Base-by-base conservation (phyloP, 2,113 vertebrate genomes). In the Lampris megalopsis region DNA sequence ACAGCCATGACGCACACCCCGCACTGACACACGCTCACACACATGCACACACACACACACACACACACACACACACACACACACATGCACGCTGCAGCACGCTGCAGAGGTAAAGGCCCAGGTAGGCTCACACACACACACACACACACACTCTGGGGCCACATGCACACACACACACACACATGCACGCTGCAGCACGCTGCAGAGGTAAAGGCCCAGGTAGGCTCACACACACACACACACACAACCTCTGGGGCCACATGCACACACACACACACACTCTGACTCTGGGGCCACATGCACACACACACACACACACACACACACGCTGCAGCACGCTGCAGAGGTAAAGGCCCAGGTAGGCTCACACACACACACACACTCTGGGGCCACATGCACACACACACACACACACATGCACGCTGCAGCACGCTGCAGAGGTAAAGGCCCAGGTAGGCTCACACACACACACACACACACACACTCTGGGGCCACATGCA, bases 141-240 rank as follows among this genome's bases (percentile, higher is more conserved):
- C 62, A 47, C 60, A 75, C 64, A 72, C 61, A 70, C 38, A 69
- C 1, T 35, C 41, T 42, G 47, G 58, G 1, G 60, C 68, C 11
- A 68, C 6, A 57, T 10, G 76, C 75, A 11, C 65, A 75, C 78
- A 84, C 75, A 85, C 71, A 54, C 11, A 37, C 56, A 63, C 45
- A 65, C 57, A 68, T 24, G 24, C 24, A 24, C 24, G 24, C 24
- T 24, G 24, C 24, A 24, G 24, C 24, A 24, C 24, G 24, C 24
- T 24, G 24, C 24, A 24, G 24, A 24, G 24, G 24, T 24, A 24
- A 24, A 24, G 24, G 24, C 24, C 24, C 24, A 24, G 24, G 24
- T 24, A 24, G 24, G 24, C 24, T 24, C 24, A 24, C 24, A 24
- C 24, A 24, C 24, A 24, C 24, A 24, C 24, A 24, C 24, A 24